Base-by-base conservation (phyloP, 1,140 invertebrate species). In the Drosophila kepulauana region DNA sequence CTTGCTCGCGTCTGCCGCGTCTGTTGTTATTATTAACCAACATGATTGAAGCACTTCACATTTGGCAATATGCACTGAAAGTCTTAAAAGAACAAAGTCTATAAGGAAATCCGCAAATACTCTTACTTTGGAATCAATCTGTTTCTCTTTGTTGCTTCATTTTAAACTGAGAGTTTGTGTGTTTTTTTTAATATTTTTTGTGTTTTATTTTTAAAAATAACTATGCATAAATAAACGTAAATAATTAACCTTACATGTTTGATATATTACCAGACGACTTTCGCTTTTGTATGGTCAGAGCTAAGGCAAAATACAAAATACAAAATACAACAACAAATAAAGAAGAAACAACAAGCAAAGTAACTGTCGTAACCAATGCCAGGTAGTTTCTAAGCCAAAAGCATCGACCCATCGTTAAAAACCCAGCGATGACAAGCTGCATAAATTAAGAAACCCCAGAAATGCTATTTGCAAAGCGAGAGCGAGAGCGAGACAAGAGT, bases 191-290 rank as follows among this genome's bases (percentile, higher is more conserved):
- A 20, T 65, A 64, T 59, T 68, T 41, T 68, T 54, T 13, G 46
- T 59, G 38, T 58, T 45, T 30, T 45, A 49, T 67, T 38, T 52
- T 57, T 5, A 13, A 43, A 57, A 51, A 49, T 30, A 16, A 38
- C 20, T 59, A 45, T 66, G 62, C 73, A 78, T 78, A 68, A 78
- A 78, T 73, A 61, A 20, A 78, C 33, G 51, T 76, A 78, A 69
- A 79, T 76, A 79, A 76, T 79, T 72, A 62, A 72, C 59, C 51
- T 63, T 69, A 66, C 70, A 71, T 81, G 65, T 86, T 81, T 81
- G 67, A 71, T 82, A 87, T 86, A 87, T 85, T 82, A 79, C 81
- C 77, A 69, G 67, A 75, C 62, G 67, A 81, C 82, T 87, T 87
- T 87, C 82, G 82, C 82, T 87, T 87, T 87, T 87, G 75, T 77